These are phyloP conservation scores for Hippocampus kuda DNA, from an alignment of 2,797 vertebrate genomes.

Conservation along the genomic window DNA sequence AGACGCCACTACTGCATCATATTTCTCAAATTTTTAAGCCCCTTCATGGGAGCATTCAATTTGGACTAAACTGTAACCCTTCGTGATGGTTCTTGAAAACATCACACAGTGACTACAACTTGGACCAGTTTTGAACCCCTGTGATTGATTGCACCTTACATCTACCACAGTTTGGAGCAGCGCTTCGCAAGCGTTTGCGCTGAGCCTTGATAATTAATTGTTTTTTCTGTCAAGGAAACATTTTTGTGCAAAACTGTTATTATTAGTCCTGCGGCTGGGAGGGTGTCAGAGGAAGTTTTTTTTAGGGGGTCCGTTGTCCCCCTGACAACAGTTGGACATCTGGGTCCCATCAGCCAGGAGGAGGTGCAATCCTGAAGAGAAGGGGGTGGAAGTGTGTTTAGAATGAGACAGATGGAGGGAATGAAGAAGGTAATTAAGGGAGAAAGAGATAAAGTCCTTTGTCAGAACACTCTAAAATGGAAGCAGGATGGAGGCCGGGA, in stretches of 20 bases:
- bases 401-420: slow-evolving; percentile 43
- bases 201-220: slow-evolving; percentile 24
- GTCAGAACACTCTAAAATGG: slow-evolving; percentile 40
- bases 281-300: background rate
- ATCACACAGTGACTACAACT: background rate
- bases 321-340: slow-evolving; percentile 43
- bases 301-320: slow-evolving; percentile 22
- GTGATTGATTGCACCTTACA: background rate
- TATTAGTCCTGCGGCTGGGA: slow-evolving; percentile 28
- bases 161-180: background rate
- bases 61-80: background rate
- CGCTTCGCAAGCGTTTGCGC: slow-evolving; percentile 30
- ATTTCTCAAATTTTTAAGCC: background rate
- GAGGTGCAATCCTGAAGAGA: background rate
- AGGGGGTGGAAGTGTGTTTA: slow-evolving; percentile 5
- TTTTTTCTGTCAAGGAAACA: slow-evolving; percentile 39
- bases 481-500: slow-evolving; percentile 19
- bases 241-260: slow-evolving; percentile 30
- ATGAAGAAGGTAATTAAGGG: slow-evolving; percentile 35
- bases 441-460: slow-evolving; percentile 49
- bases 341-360: slow-evolving; percentile 49
- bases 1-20: background rate
- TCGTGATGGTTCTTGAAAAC: background rate
- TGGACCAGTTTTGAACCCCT: too few relatives aligned
- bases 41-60: too few relatives aligned